Base-by-base conservation (phyloP, 2,113 vertebrate species). In the Tinamus guttatus region DNA sequence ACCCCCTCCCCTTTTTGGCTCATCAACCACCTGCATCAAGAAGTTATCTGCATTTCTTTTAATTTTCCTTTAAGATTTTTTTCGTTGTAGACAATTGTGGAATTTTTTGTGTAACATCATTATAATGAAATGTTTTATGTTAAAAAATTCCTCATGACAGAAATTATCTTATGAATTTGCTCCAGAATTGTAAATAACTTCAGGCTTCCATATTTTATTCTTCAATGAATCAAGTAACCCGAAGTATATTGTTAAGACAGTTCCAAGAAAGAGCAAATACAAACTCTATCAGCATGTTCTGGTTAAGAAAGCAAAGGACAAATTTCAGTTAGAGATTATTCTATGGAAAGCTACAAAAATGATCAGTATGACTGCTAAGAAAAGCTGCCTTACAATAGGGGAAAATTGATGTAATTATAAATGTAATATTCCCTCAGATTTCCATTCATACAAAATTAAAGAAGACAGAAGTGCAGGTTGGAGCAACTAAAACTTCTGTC, bases 221-320 rank as follows among this genome's bases (percentile, higher is more conserved):
- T 58, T 70, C n/a, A 2, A 2, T 32, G 18, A 74, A 38, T 74
- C 36, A 68, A 93, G 24, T 49, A 90, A 27, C 19, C 38, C 34
- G 85, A 82, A n/a, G 1, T 71, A 19, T 59, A 64, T 84, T 78
- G 67, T 59, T 78, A 81, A 79, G 34, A 88, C 70, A 71, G 6
- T 9, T 63, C 34, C 67, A 70, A 67, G 1, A 4, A 40, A 24
- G n/a, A 88, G 59, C 43, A 94, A 79, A 63, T 83, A 75, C 95
- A 89, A 59, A 41, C 89, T 93, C 25, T 11, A 59, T 71, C 92
- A 58, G 32, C 24, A 54, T 79, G 11, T 83, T 38, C 77, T 76
- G 28, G 40, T 8, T 91, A 70, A 56, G 79, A 68, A 71, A 91
- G 56, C 86, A 95, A 96, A 92, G 86, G 11, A 51, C 92, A 32